Base-by-base conservation (phyloP, 1,140 invertebrate genomes). In the Pomacea maculata region DNA sequence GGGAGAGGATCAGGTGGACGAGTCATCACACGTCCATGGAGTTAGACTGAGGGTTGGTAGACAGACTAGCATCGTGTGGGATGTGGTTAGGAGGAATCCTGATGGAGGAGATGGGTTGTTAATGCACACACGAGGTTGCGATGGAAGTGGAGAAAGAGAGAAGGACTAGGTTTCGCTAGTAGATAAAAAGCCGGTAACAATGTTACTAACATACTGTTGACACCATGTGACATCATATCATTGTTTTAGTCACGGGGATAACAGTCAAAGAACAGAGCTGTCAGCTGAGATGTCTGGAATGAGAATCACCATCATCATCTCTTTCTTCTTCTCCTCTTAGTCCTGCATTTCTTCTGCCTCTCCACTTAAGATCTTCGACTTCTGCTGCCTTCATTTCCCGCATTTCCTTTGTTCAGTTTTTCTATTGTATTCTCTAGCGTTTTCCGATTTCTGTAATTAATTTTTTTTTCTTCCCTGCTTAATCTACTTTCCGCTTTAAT, bases 281-380 rank as follows among this genome's bases (percentile, higher is more conserved):
- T 71, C 68, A 14, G 7, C 14, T 15, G 45, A 15, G 68, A 34
- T 19, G 25, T 14, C 11, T 4, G 17, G 15, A 7, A 11, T 6
- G 68, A 45, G 34, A 45, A 45, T 45, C 34, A 45, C 1, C 34
- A 45, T 45, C 34, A 45, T 45, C 34, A 34, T 79, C 57, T 55
- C 77, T 75, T 70, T 34, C 64, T 72, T 52, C 67, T 29, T 54
- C 52, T 75, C 25, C 68, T 57, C n/a, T 52, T 76, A 15, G 34
- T 21, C 73, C 61, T n/a, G 74, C 75, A 61, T 76, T 79, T 64
- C 25, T 70, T 82, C 63, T 63, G 57, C 67, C 82, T 65, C 52
- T 70, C 75, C 29, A 78, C 68, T 54, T 70, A 68, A 63, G 55
- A 65, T 78, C 72, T 25, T 61, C 4, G 21, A 9, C 65, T 57